Conservation (phyloP, 2,113 vertebrate species). For the Muscicapa adusta region DNA sequence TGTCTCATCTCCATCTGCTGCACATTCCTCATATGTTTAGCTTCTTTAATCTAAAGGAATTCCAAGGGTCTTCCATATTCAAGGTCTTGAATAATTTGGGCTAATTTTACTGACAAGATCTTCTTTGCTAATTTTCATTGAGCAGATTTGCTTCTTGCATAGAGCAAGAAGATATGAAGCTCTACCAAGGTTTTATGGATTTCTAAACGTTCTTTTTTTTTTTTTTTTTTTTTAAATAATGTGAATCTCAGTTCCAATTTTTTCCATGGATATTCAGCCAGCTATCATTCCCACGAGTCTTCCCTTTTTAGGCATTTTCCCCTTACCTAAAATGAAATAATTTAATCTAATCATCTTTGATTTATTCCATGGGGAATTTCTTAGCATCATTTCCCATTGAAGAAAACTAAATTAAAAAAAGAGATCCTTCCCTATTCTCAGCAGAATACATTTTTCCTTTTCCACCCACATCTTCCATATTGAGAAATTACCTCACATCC, state of each 20-base stretch:
- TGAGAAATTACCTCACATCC: slow-evolving; percentile 23
- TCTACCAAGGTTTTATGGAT: not conserved
- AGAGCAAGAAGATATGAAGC: not conserved
- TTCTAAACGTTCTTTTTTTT: not conserved
- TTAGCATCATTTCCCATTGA: not conserved
- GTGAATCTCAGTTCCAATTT: not conserved
- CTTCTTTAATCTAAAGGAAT: not conserved
- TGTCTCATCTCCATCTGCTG: not conserved
- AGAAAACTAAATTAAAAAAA: not conserved
- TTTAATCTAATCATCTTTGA: slow-evolving; percentile 5
- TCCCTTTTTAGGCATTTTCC: not conserved
- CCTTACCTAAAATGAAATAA: not conserved
- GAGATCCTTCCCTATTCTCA: not conserved
- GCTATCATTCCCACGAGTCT: not conserved
- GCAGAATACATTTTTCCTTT: not conserved
- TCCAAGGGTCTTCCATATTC: not conserved
- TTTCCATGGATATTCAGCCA: not conserved
- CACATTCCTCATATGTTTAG: not conserved
- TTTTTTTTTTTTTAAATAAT: not conserved
- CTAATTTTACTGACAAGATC: not conserved
- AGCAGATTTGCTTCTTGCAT: not conserved
- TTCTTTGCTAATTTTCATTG: not conserved
- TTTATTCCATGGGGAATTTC: slow-evolving; percentile 24
- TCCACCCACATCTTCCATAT: slow-evolving; percentile 9
- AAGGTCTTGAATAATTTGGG: not conserved